These are phyloP conservation scores for Mus musculus DNA, from an alignment of 2,113 vertebrate genomes.

Conservation along the genomic window GRCm39 chr17:31058001-31058500, in stretches of 20 bases:
- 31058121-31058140: neutral
- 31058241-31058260: slow-evolving; percentile 51
- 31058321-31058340: slow-evolving; percentile 22
- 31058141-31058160: slow-evolving; percentile 25
- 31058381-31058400: slow-evolving; percentile 17
- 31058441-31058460: neutral
- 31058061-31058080: neutral
- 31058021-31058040: neutral
- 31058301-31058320: neutral
- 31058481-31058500: neutral
- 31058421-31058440: neutral
- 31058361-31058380: slow-evolving; percentile 29
- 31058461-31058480: neutral
- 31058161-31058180: slow-evolving; percentile 10
- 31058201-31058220: slow-evolving; percentile 12
- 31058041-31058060: too few species aligned
- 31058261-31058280: slow-evolving; percentile 47
- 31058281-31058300: slow-evolving; percentile 38
- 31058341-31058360: neutral
- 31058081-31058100: slow-evolving; percentile 43
- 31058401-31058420: neutral
- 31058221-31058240: neutral
- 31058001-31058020: neutral
- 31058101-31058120: neutral
- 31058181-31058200: neutral